Conservation (phyloP, 1,140 invertebrate genomes). For the Olivierus martensii region DNA sequence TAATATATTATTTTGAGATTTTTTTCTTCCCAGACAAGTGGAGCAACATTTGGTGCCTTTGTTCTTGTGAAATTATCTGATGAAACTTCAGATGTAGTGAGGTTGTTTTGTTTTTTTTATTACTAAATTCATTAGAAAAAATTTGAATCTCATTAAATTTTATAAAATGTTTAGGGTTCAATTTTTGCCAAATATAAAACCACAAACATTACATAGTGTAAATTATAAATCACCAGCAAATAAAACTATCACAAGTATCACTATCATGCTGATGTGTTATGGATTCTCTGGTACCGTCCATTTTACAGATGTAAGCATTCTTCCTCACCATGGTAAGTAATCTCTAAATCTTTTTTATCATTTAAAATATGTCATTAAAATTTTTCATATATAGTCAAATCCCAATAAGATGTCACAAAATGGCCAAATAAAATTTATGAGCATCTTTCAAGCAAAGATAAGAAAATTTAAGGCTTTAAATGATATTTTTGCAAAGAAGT, state of each 20-base stretch:
- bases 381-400: too few relatives aligned
- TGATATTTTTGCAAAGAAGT: too few relatives aligned
- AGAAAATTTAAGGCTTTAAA: too few relatives aligned
- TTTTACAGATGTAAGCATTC: conserved; percentile 18
- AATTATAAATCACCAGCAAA: conserved; percentile 2
- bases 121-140: background rate
- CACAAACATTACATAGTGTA: conserved; percentile 7
- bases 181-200: conserved; percentile 19
- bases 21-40: conserved; percentile 4
- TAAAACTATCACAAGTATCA: conserved; percentile 11
- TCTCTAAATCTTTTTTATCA: too few relatives aligned
- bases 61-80: conserved; percentile 12
- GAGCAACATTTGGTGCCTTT: conserved; percentile 11
- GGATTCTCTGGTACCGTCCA: conserved; percentile 19
- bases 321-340: too few relatives aligned
- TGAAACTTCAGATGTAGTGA: conserved; percentile 3
- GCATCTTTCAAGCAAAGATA: too few relatives aligned
- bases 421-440: too few relatives aligned
- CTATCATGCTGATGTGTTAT: conserved; percentile 21
- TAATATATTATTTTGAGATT: too few relatives aligned
- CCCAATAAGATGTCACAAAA: too few relatives aligned
- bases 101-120: background rate
- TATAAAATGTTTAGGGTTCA: conserved; percentile 13
- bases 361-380: too few relatives aligned
- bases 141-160: background rate